These are phyloP conservation scores for Thymelicus acteon DNA, from an alignment of 2,888 invertebrate species.

Conservation along the genomic window DNA sequence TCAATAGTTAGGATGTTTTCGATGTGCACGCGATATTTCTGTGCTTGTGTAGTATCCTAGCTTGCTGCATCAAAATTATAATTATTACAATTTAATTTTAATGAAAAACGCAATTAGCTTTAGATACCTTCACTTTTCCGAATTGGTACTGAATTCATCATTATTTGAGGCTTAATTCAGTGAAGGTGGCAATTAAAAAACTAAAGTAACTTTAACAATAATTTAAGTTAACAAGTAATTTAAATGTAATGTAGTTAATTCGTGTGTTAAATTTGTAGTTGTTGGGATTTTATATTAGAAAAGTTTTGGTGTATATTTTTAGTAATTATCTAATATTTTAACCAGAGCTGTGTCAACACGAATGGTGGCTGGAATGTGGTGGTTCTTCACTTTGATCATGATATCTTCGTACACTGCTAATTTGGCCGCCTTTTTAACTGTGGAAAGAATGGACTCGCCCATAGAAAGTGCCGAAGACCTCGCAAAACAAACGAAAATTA, in stretches of 20 bases:
- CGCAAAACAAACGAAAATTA: conserved; percentile 98
- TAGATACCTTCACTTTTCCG: conserved; percentile 17
- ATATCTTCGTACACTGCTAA: conserved; percentile 98
- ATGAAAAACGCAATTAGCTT: conserved; percentile 31
- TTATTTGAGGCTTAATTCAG: background rate
- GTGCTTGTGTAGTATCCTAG: conserved; percentile 80
- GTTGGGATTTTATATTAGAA: conserved; percentile 3
- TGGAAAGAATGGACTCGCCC: conserved; percentile 96
- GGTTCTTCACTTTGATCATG: conserved; percentile 98
- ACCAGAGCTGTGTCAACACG: conserved; percentile 93
- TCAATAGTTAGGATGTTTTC: conserved; percentile 34
- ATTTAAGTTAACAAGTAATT: background rate
- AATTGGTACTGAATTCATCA: conserved; percentile 3
- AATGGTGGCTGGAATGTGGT: conserved; percentile 97
- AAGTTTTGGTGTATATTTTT: conserved; percentile 1
- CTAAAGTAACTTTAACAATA: background rate
- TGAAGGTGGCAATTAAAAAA: conserved; percentile 2
- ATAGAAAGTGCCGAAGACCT: conserved; percentile 98
- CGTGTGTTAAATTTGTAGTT: conserved; percentile 21
- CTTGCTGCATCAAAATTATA: conserved; percentile 83
- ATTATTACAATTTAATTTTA: conserved; percentile 46
- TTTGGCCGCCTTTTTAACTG: conserved; percentile 96
- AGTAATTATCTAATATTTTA: conserved; percentile 30
- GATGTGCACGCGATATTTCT: conserved; percentile 63
- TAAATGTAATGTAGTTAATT: conserved; percentile 8